phyloP scores from a whole-genome alignment of 1,140 invertebrate species.

The Micrasema longulum region DNA sequence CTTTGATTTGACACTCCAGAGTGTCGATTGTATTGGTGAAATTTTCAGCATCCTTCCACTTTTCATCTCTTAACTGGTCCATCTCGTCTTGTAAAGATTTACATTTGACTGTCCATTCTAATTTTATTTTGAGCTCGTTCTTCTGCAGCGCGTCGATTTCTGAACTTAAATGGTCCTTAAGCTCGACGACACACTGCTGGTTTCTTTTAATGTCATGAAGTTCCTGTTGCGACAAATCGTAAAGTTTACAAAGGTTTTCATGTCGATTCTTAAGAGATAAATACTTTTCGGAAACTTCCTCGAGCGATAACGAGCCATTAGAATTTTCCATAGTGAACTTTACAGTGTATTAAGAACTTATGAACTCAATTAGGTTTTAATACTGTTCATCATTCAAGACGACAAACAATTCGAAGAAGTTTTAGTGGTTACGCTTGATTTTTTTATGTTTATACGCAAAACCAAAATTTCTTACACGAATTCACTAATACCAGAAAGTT shows the following conservation, averaged over 20 bases:
- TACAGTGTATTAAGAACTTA: too few species aligned
- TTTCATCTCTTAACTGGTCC: slow-evolving; percentile 57
- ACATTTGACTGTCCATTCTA: slow-evolving; percentile 58
- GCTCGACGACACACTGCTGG: slow-evolving; percentile 63
- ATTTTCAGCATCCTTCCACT: slow-evolving; percentile 47
- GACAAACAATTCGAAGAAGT: too few species aligned
- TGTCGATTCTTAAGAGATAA: slow-evolving; percentile 58
- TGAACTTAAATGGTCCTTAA: slow-evolving; percentile 62
- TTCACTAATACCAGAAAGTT: too few species aligned
- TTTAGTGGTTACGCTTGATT: too few species aligned
- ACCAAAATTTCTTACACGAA: too few species aligned
- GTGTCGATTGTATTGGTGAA: slow-evolving; percentile 43
- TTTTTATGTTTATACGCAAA: too few species aligned
- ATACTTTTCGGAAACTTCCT: slow-evolving; percentile 23
- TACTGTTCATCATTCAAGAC: too few species aligned
- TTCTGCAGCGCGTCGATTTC: slow-evolving; percentile 62
- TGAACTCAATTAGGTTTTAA: too few species aligned
- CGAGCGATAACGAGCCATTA: background rate
- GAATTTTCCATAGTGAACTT: slow-evolving; percentile 5
- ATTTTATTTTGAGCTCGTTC: slow-evolving; percentile 58
- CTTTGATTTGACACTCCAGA: slow-evolving; percentile 42
- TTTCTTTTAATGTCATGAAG: slow-evolving; percentile 61
- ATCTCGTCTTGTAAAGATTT: slow-evolving; percentile 61
- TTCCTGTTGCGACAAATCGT: slow-evolving; percentile 63
- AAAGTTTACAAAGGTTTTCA: slow-evolving; percentile 58